Evolutionary conservation across 53 echinoderm and acorn worm species (phyloP).

Genomic region (Paelopatides confundens): DNA sequence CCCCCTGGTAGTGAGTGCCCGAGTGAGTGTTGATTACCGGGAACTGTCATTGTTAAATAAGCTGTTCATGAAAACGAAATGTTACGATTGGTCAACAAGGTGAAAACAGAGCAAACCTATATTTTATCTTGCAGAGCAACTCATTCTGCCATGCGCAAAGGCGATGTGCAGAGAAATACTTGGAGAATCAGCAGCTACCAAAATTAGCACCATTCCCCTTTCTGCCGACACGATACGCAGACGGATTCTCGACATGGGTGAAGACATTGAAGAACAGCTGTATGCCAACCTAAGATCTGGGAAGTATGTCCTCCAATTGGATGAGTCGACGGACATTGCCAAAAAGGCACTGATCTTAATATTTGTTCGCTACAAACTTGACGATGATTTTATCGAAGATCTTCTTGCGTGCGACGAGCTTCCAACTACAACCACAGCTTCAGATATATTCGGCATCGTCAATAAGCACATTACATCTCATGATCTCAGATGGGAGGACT

Average conservation of each 20-base stretch:
- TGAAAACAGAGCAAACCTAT: no score
- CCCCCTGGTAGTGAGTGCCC: no score
- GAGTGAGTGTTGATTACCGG: no score
- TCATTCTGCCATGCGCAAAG: constrained; percentile 15
- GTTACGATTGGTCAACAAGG: no score
- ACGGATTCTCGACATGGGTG: constrained; percentile 11
- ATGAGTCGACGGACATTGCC: constrained; percentile 16
- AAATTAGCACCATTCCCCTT: not conserved
- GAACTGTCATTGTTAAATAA: no score
- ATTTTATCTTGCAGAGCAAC: no score
- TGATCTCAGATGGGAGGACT: constrained; percentile 1
- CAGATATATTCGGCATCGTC: constrained; percentile 10
- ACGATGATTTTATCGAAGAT: constrained; percentile 30
- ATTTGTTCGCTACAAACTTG: constrained; percentile 14
- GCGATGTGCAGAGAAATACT: not conserved
- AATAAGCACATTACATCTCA: constrained; percentile 18
- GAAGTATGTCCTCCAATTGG: constrained; percentile 18
- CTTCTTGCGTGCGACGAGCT: constrained; percentile 39
- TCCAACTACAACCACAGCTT: not conserved
- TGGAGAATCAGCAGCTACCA: not conserved
- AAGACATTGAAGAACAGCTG: constrained; percentile 34
- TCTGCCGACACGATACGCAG: not conserved
- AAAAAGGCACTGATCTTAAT: constrained; percentile 33
- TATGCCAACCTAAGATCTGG: not conserved
- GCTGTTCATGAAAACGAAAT: no score